phyloP scores from a whole-genome alignment of 2,888 invertebrate species.

The Flabesymbios commensalis region DNA sequence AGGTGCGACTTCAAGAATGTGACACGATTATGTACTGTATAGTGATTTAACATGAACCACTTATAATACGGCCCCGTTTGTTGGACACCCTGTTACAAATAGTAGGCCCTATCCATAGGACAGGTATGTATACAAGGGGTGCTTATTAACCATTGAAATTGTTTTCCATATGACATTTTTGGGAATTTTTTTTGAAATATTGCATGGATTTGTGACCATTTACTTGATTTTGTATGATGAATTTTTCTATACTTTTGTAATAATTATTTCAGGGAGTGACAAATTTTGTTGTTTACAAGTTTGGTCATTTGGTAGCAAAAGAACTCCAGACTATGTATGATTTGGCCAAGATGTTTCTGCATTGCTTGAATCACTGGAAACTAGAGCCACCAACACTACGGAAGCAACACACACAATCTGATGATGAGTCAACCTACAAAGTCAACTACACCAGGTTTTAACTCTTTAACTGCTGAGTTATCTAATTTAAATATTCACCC shows the following conservation, averaged over 20 bases:
- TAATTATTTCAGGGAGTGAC: constrained; percentile 73
- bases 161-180: neutral
- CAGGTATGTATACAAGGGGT: no score
- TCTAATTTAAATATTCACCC: no score
- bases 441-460: constrained; percentile 83
- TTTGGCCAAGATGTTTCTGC: constrained; percentile 85
- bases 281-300: constrained; percentile 88
- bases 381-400: constrained; percentile 87
- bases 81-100: no score
- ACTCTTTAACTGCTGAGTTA: no score
- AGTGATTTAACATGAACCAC: no score
- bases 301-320: constrained; percentile 74
- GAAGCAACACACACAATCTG: constrained; percentile 72
- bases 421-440: constrained; percentile 85
- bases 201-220: neutral
- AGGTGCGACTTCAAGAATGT: no score
- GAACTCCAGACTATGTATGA: constrained; percentile 80
- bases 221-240: neutral
- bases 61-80: no score
- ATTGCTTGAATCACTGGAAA: constrained; percentile 93
- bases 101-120: no score
- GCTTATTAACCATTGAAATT: no score
- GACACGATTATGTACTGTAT: no score
- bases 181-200: neutral
- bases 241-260: constrained; percentile 2